A percentile compares a stretch with the other conserved stretches of the same genome.
phyloP scores from a whole-genome alignment of 1,140 invertebrate species.

The Papilio polytes region DNA sequence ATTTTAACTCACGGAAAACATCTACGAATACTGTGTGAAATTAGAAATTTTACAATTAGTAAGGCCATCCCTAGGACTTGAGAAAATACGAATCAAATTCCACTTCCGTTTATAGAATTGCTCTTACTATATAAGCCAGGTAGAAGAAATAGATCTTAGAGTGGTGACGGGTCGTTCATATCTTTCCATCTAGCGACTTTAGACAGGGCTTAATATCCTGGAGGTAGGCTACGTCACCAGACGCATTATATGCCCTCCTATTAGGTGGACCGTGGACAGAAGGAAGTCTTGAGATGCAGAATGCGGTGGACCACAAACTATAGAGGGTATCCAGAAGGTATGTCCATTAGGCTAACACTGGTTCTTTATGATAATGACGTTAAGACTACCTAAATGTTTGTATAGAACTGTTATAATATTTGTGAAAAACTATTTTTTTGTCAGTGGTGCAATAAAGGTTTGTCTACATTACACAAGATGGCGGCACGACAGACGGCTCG shows the following conservation, averaged over 20 bases:
- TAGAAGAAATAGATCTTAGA: neutral
- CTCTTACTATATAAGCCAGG: neutral
- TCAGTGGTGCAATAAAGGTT: neutral
- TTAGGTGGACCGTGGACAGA: neutral
- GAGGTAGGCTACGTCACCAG: neutral
- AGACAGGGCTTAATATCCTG: neutral
- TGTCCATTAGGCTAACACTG: too few relatives aligned
- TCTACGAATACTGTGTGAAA: neutral
- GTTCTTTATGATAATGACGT: neutral
- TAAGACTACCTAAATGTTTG: neutral
- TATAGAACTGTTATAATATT: neutral
- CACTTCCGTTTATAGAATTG: neutral
- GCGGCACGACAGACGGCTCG: slow-evolving; percentile 58
- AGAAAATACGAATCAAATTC: neutral
- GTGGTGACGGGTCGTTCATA: neutral
- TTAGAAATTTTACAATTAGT: neutral
- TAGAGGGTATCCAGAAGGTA: neutral
- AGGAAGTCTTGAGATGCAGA: neutral
- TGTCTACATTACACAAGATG: slow-evolving; percentile 32
- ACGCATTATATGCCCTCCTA: neutral
- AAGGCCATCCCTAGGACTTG: neutral
- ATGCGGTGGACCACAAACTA: neutral
- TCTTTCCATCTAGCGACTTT: neutral
- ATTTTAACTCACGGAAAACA: neutral
- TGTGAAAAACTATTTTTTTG: neutral